phyloP scores from a whole-genome alignment of 2,888 invertebrate species.

The Thymelicus acteon region DNA sequence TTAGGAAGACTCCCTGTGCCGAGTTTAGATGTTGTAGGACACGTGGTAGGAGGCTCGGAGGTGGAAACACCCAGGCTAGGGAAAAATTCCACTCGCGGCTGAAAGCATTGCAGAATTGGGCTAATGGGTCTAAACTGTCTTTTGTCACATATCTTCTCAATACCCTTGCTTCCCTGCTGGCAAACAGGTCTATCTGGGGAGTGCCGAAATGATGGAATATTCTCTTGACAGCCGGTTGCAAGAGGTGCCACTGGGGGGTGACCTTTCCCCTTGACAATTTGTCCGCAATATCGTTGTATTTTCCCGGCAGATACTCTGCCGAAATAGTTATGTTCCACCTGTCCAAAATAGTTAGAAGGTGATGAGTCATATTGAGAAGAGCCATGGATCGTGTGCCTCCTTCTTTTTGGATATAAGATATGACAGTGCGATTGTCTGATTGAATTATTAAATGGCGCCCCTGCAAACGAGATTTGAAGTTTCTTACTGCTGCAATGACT shows the following conservation, averaged over 20 bases:
- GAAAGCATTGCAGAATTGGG: conserved; percentile 27
- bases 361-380: conserved; percentile 14
- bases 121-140: conserved; percentile 11
- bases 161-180: conserved; percentile 24
- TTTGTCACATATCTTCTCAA: conserved; percentile 13
- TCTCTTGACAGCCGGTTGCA: conserved; percentile 11
- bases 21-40: conserved; percentile 41
- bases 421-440: conserved; percentile 38
- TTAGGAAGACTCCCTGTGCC: conserved; percentile 35
- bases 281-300: conserved; percentile 35
- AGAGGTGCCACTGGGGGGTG: conserved; percentile 37
- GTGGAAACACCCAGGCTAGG: conserved; percentile 37
- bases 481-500: conserved; percentile 9
- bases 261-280: conserved; percentile 21
- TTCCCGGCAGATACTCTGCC: conserved; percentile 29
- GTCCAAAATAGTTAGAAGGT: conserved; percentile 9
- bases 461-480: background rate
- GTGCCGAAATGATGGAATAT: conserved; percentile 32
- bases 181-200: conserved; percentile 35
- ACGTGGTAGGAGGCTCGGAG: conserved; percentile 33
- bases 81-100: conserved; percentile 29
- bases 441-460: conserved; percentile 29
- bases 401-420: conserved; percentile 38
- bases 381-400: conserved; percentile 27
- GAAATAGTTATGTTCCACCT: conserved; percentile 1